Conservation (phyloP, 2,797 vertebrate genomes). For the Falco biarmicus region DNA sequence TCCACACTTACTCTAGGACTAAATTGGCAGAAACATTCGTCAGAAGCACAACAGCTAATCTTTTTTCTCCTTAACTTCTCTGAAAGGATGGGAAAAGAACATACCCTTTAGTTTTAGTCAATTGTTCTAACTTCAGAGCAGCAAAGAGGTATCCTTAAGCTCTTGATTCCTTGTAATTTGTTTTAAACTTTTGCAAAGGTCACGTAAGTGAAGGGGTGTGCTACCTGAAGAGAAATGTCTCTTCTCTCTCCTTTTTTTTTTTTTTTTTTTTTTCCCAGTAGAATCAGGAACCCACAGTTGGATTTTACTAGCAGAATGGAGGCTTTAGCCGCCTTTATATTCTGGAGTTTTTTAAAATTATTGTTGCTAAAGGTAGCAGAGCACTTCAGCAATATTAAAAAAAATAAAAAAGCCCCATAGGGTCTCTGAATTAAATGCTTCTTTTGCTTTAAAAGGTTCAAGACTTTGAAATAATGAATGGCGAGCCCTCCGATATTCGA, state of each 20-base stretch:
- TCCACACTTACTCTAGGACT: not conserved
- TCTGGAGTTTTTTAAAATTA: not conserved
- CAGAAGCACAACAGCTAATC: not conserved
- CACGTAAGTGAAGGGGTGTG: not conserved
- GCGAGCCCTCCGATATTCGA: not conserved
- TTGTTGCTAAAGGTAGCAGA: not conserved
- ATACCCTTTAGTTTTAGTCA: not conserved
- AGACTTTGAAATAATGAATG: constrained; percentile 10
- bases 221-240: not conserved
- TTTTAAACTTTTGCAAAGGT: constrained; percentile 31
- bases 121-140: not conserved
- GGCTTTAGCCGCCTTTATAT: not conserved
- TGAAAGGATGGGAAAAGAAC: not conserved
- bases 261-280: not conserved
- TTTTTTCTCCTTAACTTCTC: not conserved
- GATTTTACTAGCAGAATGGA: constrained; percentile 4
- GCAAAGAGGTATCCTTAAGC: not conserved
- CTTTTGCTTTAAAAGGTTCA: constrained; percentile 21
- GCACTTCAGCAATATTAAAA: not conserved
- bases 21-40: not conserved
- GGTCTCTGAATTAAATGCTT: constrained; percentile 39
- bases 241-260: not conserved
- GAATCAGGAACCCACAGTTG: not conserved
- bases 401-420: not conserved
- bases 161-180: not conserved